phyloP scores from a whole-genome alignment of 2,797 vertebrate species.

The Scomberomorus guttatus region DNA sequence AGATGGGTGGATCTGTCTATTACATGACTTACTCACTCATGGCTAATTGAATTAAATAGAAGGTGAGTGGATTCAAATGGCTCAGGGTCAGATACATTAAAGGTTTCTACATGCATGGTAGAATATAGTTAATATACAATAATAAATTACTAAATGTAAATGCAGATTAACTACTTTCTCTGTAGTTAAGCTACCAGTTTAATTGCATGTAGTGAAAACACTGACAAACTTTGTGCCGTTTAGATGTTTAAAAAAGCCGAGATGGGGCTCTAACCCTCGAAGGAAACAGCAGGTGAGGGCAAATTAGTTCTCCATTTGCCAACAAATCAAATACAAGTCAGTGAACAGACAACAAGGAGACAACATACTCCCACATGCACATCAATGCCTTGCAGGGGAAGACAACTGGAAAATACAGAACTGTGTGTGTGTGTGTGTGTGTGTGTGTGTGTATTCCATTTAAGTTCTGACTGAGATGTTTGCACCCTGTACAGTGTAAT shows the following conservation, averaged over 20 bases:
- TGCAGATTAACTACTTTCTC: background rate
- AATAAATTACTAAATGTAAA: background rate
- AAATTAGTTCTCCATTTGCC: conserved; percentile 11
- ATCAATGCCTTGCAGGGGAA: background rate
- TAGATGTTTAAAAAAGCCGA: too few species aligned
- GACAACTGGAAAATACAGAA: background rate
- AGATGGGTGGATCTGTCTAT: conserved; percentile 3
- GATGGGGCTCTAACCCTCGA: background rate
- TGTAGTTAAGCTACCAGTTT: background rate
- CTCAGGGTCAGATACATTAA: background rate
- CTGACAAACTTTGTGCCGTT: background rate
- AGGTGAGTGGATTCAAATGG: conserved; percentile 24
- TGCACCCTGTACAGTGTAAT: conserved; percentile 19
- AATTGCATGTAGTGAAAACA: background rate
- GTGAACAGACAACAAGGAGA: conserved; percentile 19
- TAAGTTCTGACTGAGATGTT: background rate
- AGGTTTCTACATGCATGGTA: background rate
- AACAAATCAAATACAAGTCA: conserved; percentile 35
- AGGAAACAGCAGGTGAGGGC: conserved; percentile 7
- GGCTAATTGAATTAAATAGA: conserved; percentile 21
- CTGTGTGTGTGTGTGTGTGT: background rate
- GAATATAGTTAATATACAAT: background rate
- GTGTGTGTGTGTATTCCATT: background rate
- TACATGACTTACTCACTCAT: conserved; percentile 19
- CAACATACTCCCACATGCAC: conserved; percentile 3